Base-by-base conservation (phyloP, 2,797 vertebrate species). In the Pelodytes ibericus region DNA sequence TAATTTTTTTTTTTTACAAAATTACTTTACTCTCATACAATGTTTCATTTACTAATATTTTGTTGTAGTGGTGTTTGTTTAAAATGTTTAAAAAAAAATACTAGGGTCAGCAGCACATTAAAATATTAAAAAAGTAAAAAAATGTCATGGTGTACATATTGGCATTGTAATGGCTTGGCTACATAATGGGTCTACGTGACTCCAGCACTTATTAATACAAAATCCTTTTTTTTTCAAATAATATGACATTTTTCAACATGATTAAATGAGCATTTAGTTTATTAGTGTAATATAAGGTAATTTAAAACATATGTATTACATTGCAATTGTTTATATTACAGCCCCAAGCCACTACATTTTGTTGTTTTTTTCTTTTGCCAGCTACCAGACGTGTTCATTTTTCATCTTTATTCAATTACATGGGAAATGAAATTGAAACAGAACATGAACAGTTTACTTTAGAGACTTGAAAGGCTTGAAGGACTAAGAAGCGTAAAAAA, bases 321-420 rank as follows among this genome's bases (percentile, higher is more conserved):
- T 49, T 75, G 36, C 10, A 70, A n/a, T 25, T 39, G 24, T 70
- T 57, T 51, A 30, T 31, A 72, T 44, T 71, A 47, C 10, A 31
- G 67, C 67, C 74, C 30, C 2, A 36, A 65, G 67, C 58, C 49
- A 62, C 41, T 47, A 57, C 39, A 39, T 33, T 63, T 56, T 71
- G 36, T 77, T 44, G 41, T 44, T 44, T 44, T 1, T 44, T 44
- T 44, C 18, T 57, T 59, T 77, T 71, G 26, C 33, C 24, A 76
- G 51, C 44, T 76, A 57, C 33, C 18, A 64, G 64, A 71, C 33
- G 39, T 65, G 20, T 71, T 71, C 67, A 71, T 77, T 77, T 64
- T 76, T 77, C 67, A 57, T 77, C 60, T 77, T 65, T 64, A 71
- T 65, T 47, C 56, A 71, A 64, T 77, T 77, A 77, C 47, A 65